Percentiles rank a stretch among this genome's conserved stretches.
Conservation (phyloP, 2,113 vertebrate genomes). For the Hiodon tergisus region DNA sequence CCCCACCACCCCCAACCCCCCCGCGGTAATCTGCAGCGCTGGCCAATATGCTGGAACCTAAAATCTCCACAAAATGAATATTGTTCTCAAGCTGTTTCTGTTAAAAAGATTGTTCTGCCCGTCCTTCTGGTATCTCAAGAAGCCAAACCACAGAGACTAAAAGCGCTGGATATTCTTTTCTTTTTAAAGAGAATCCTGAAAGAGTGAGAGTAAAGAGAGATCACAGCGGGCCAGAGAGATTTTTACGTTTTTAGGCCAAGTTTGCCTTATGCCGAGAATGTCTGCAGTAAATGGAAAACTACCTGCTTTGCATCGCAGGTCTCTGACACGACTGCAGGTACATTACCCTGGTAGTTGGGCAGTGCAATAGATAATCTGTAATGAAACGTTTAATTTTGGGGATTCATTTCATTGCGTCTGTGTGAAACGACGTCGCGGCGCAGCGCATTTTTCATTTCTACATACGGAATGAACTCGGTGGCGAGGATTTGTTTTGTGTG, state of each 20-base stretch:
- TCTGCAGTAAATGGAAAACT: too few relatives aligned
- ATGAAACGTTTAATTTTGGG: constrained; percentile 6
- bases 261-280: too few relatives aligned
- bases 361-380: not conserved
- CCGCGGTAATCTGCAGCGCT: not conserved
- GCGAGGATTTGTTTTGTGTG: too few relatives aligned
- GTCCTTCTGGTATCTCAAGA: not conserved
- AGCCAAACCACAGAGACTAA: not conserved
- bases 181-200: too few relatives aligned
- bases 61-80: not conserved
- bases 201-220: too few relatives aligned
- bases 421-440: too few relatives aligned
- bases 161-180: not conserved
- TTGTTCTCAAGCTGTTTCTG: constrained; percentile 4
- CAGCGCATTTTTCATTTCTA: too few relatives aligned
- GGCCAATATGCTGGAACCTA: constrained; percentile 12
- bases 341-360: too few relatives aligned
- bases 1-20: too few relatives aligned
- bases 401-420: not conserved
- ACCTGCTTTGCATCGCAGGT: not conserved
- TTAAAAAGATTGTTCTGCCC: not conserved
- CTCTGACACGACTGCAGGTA: not conserved
- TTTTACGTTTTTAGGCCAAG: too few relatives aligned
- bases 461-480: too few relatives aligned
- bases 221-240: too few relatives aligned